Conservation (phyloP, 2,888 invertebrate species). For the Callosobruchus maculatus region DNA sequence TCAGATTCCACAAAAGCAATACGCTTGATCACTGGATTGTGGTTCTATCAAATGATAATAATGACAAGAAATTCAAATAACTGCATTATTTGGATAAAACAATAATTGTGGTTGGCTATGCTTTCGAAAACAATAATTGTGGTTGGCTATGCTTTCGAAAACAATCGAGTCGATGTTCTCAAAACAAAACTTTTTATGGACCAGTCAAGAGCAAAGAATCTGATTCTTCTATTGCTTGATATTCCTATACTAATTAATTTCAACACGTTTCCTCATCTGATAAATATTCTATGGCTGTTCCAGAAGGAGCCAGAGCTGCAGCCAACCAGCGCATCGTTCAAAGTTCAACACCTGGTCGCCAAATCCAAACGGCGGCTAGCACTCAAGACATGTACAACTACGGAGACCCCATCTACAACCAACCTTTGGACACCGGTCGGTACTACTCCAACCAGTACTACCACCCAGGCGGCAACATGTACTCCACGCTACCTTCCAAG, state of each 20-base stretch:
- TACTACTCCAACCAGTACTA: conserved; percentile 31
- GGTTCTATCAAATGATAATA: too few relatives aligned
- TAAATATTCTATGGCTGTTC: conserved; percentile 13
- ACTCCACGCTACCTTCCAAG: conserved; percentile 50
- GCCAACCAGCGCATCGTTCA: conserved; percentile 13
- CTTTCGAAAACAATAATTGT: too few relatives aligned
- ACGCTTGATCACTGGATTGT: too few relatives aligned
- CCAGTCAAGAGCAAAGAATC: background rate
- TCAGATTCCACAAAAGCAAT: too few relatives aligned
- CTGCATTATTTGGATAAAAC: too few relatives aligned
- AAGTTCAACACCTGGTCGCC: conserved; percentile 33
- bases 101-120: too few relatives aligned
- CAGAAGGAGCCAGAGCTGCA: conserved; percentile 44
- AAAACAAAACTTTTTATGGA: too few relatives aligned
- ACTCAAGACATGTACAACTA: conserved; percentile 31
- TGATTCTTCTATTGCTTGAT: background rate
- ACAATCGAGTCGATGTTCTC: too few relatives aligned
- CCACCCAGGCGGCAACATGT: conserved; percentile 30
- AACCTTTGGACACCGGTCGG: conserved; percentile 24
- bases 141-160: too few relatives aligned
- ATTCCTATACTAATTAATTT: too few relatives aligned
- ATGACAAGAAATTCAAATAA: too few relatives aligned
- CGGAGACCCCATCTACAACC: conserved; percentile 22
- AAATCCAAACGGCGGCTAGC: conserved; percentile 16
- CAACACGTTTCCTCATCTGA: too few relatives aligned